Evolutionary conservation across 2,888 invertebrate species (phyloP), one percentile per base, ranked within the genome.

Genomic region (Charanyca ferruginea): DNA sequence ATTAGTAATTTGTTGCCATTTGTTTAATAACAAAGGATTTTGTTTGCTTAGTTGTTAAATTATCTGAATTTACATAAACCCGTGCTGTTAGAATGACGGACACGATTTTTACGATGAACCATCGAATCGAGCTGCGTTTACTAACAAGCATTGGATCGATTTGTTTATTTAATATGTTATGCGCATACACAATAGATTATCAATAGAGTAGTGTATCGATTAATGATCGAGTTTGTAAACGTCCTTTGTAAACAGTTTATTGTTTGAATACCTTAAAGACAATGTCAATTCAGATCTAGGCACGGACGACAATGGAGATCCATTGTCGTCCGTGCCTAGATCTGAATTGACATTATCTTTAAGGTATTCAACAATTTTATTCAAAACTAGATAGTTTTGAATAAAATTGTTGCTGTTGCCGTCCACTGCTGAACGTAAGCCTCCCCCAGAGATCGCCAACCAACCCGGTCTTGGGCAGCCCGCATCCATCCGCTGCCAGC

Each of bases 161-260:
- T 75, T 63, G 71, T 75, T 71, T 66, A 49, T 75, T 57, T 60
- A 49, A 41, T 42, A 28, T 58, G 54, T 41, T 44, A 9, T 9
- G 23, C 22, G 35, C 18, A 20, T 22, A 42, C 6, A 64, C 47
- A 51, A 41, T 22, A 41, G 16, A 38, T 22, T 38, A 42, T 59
- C 49, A 58, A 59, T 66, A 41, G 28, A 41, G 1, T 58, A 53
- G 13, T 8, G 35, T 58, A 54, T 49, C 58, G 18, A 42, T 51
- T 47, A 28, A 45, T 53, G 8, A 44, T 58, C 32, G 8, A 53
- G 45, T 63, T 59, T 59, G 59, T 66, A 62, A 58, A 65, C 73
- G 8, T 35, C 7, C 4, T 41, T 11, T 52, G 6, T 28, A 42
- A 64, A 53, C 60, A 57, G 48, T 44, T 22, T 22, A 60, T 38